Evolutionary conservation across 2,888 invertebrate genomes (phyloP).

Genomic region (Chromoteleia sp.): DNA sequence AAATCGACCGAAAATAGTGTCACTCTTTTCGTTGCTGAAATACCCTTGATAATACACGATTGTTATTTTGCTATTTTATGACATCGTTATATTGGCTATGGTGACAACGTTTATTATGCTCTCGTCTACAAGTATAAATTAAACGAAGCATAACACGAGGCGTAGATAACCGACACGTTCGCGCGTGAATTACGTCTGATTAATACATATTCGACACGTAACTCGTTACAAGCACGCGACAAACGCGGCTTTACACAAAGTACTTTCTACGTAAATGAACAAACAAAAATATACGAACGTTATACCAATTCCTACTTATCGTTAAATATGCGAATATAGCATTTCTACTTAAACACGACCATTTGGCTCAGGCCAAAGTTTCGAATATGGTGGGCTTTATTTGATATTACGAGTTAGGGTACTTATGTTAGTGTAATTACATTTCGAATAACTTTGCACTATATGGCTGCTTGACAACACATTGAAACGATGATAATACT

Average conservation of each 20-base stretch:
- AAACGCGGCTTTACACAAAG: constrained; percentile 37
- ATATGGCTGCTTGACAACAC: constrained; percentile 36
- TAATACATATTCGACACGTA: constrained; percentile 69
- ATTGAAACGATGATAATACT: constrained; percentile 38
- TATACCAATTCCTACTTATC: constrained; percentile 39
- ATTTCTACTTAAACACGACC: constrained; percentile 22
- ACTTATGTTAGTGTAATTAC: constrained; percentile 32
- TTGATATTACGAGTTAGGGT: constrained; percentile 35
- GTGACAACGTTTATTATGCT: constrained; percentile 63
- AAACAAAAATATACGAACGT: constrained; percentile 28
- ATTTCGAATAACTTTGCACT: constrained; percentile 35
- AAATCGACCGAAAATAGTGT: constrained; percentile 55
- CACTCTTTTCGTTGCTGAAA: constrained; percentile 42
- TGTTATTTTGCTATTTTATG: constrained; percentile 67
- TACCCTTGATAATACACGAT: constrained; percentile 52
- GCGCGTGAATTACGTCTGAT: constrained; percentile 63
- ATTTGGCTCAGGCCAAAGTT: constrained; percentile 7
- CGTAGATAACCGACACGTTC: constrained; percentile 68
- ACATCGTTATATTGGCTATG: constrained; percentile 62
- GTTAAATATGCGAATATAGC: constrained; percentile 6
- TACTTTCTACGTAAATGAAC: constrained; percentile 33
- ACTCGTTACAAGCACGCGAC: constrained; percentile 65
- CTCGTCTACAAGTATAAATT: constrained; percentile 68
- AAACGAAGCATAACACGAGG: constrained; percentile 65
- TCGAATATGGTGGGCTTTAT: constrained; percentile 10